Evolutionary conservation across 2,888 invertebrate genomes (phyloP).

Genomic region (Plebejus melissa): DNA sequence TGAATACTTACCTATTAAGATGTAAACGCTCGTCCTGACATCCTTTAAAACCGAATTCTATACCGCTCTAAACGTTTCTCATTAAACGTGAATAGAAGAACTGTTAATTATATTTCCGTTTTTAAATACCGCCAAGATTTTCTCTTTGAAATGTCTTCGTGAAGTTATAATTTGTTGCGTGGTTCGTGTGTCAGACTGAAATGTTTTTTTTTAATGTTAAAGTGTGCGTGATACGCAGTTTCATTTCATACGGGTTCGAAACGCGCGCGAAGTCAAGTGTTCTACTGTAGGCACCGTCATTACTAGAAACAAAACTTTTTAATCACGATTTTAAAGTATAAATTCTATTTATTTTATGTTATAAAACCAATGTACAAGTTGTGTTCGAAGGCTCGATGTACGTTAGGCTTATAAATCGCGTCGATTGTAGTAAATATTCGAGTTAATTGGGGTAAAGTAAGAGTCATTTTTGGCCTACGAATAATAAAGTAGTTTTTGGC

Average conservation of each 20-base stretch:
- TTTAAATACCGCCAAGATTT: constrained; percentile 29
- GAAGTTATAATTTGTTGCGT: constrained; percentile 56
- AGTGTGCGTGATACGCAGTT: constrained; percentile 65
- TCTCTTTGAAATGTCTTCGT: constrained; percentile 37
- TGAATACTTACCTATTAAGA: neutral
- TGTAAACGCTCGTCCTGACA: neutral
- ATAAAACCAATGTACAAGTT: neutral
- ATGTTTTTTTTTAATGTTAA: constrained; percentile 43
- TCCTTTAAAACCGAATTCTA: constrained; percentile 10
- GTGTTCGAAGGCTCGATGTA: neutral
- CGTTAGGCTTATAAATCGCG: neutral
- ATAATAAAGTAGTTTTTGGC: neutral
- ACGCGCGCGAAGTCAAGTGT: constrained; percentile 35
- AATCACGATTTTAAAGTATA: constrained; percentile 3
- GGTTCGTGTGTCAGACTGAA: constrained; percentile 45
- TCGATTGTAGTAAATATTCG: neutral
- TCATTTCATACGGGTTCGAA: constrained; percentile 41
- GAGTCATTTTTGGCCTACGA: too few species aligned
- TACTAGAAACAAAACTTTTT: constrained; percentile 23
- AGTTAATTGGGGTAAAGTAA: neutral
- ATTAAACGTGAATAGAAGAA: constrained; percentile 28
- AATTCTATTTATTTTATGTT: neutral
- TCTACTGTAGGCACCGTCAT: constrained; percentile 27
- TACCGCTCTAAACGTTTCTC: constrained; percentile 26
- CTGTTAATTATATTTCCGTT: constrained; percentile 14